These are phyloP conservation scores for Microplitis deprimator DNA, from an alignment of 2,888 invertebrate species.

Conservation along the genomic window DNA sequence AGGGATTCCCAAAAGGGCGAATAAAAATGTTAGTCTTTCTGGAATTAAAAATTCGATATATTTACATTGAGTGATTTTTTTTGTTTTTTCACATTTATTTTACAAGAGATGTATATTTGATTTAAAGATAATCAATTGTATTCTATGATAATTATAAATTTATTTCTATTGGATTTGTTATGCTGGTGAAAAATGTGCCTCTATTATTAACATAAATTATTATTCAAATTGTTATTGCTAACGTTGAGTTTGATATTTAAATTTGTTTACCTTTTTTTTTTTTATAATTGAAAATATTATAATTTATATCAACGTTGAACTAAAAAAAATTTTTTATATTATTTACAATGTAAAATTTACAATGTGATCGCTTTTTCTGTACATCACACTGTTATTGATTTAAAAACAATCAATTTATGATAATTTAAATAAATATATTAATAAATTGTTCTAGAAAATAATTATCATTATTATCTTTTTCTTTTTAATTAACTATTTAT, in stretches of 20 bases:
- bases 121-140: not conserved
- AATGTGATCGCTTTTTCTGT: slow-evolving; percentile 2
- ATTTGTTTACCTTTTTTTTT: not conserved
- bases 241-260: slow-evolving; percentile 1
- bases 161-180: not conserved
- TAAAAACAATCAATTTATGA: slow-evolving; percentile 13
- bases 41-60: not conserved
- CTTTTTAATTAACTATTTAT: not conserved
- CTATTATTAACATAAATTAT: not conserved
- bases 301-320: slow-evolving; percentile 16
- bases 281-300: not conserved
- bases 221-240: not conserved
- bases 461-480: not conserved
- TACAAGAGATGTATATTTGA: slow-evolving; percentile 2
- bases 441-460: not conserved
- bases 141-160: not conserved
- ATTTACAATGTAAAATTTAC: not conserved
- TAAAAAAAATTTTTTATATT: not conserved
- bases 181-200: not conserved
- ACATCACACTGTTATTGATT: slow-evolving; percentile 21
- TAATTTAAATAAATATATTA: slow-evolving; percentile 12
- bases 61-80: not conserved
- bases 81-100: not conserved
- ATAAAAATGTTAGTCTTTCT: no score
- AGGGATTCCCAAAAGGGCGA: no score